Percentiles rank a stretch among this genome's conserved stretches.
Conservation (phyloP, 1,140 invertebrate species). For the Oncopodura yosiiana region DNA sequence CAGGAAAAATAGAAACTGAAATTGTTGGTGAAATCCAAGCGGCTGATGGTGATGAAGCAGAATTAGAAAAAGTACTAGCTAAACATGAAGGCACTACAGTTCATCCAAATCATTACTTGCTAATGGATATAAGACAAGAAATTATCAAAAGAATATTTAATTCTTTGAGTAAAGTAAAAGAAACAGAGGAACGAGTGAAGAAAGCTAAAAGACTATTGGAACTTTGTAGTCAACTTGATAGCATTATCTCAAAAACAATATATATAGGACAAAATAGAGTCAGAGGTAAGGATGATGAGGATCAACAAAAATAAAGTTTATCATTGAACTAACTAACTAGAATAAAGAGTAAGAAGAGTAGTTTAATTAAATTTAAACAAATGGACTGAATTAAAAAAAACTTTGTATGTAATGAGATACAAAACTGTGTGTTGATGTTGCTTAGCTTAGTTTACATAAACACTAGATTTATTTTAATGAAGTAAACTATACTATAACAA, state of each 20-base stretch:
- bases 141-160: conserved; percentile 17
- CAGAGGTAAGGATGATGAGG: conserved; percentile 15
- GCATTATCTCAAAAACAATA: conserved; percentile 8
- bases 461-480: too few species aligned
- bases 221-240: conserved; percentile 2
- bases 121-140: conserved; percentile 22
- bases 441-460: too few species aligned
- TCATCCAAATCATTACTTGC: conserved; percentile 22
- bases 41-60: conserved; percentile 9
- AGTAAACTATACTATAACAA: too few species aligned
- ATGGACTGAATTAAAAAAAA: too few species aligned
- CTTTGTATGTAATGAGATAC: too few species aligned
- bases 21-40: conserved; percentile 15
- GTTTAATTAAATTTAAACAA: too few species aligned
- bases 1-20: conserved; percentile 10
- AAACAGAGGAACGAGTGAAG: background rate
- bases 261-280: conserved; percentile 21
- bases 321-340: too few species aligned
- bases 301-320: background rate
- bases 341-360: too few species aligned
- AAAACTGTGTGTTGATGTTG: too few species aligned
- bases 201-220: conserved; percentile 10
- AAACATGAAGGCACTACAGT: conserved; percentile 8
- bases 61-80: conserved; percentile 10
- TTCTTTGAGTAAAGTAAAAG: conserved; percentile 12